These are phyloP conservation scores for Mustela nigripes DNA, from an alignment of 2,113 vertebrate species.

Conservation along the genomic window DNA sequence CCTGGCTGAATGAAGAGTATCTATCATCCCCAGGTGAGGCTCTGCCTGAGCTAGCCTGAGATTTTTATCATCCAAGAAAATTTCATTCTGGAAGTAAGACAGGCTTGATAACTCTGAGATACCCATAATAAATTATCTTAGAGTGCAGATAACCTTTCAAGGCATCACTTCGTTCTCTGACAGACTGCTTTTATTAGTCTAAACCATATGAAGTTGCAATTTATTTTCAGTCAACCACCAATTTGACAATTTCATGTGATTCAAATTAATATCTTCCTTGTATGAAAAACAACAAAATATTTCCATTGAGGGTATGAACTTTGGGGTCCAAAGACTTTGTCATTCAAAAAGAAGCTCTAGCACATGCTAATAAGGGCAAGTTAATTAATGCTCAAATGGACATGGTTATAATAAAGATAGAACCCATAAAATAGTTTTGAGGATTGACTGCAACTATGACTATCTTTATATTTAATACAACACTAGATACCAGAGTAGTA, in stretches of 20 bases:
- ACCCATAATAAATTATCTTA: neutral
- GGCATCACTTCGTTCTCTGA: neutral
- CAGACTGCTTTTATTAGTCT: neutral
- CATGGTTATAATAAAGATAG: neutral
- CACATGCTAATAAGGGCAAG: neutral
- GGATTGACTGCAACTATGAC: neutral
- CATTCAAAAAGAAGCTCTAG: neutral
- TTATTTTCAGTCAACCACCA: neutral
- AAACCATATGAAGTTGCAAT: neutral
- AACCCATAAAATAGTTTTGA: neutral
- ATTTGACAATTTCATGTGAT: neutral
- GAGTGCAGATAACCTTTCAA: neutral
- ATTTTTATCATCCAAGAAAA: slow-evolving; percentile 61
- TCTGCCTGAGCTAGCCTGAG: slow-evolving; percentile 29
- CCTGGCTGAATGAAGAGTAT: neutral
- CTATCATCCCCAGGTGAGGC: neutral
- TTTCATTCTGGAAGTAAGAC: slow-evolving; percentile 1
- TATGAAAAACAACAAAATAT: neutral
- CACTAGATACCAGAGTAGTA: neutral
- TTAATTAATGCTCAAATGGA: neutral
- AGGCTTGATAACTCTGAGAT: neutral
- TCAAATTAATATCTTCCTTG: neutral
- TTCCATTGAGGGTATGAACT: neutral
- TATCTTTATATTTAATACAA: neutral
- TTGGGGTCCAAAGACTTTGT: neutral